phyloP scores from a whole-genome alignment of 2,797 vertebrate genomes.

The Lagocephalus sceleratus region DNA sequence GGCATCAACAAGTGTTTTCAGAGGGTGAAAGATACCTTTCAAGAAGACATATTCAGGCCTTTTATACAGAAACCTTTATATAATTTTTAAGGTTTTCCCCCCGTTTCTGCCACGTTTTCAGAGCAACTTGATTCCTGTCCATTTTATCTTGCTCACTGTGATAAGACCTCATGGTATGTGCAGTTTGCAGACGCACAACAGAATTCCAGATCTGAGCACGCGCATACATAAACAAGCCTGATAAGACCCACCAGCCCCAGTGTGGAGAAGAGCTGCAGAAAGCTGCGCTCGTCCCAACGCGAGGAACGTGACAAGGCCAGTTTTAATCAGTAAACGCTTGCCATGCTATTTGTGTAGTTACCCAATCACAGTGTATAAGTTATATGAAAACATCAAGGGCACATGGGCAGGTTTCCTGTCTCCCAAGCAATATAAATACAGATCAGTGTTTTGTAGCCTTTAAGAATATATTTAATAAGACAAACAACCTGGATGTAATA shows the following conservation, averaged over 20 bases:
- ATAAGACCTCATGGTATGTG: background rate
- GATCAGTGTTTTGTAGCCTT: too few species aligned
- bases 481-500: too few species aligned
- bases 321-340: background rate
- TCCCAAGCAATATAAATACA: too few species aligned
- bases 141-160: slow-evolving; percentile 14
- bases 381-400: background rate
- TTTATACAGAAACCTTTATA: too few species aligned
- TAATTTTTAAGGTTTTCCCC: background rate
- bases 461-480: too few species aligned
- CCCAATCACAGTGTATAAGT: background rate
- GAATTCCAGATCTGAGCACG: slow-evolving; percentile 4
- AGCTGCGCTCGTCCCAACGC: background rate
- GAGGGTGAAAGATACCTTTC: background rate
- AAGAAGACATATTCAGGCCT: background rate
- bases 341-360: background rate
- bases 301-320: background rate
- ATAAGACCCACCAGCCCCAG: slow-evolving; percentile 18
- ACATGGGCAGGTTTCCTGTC: background rate
- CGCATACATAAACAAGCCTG: slow-evolving; percentile 10
- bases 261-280: background rate
- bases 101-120: slow-evolving; percentile 25
- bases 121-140: slow-evolving; percentile 12
- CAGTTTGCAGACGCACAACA: background rate
- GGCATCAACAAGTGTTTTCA: background rate